phyloP scores from a whole-genome alignment of 2,113 vertebrate species.

The Brachyistius frenatus region DNA sequence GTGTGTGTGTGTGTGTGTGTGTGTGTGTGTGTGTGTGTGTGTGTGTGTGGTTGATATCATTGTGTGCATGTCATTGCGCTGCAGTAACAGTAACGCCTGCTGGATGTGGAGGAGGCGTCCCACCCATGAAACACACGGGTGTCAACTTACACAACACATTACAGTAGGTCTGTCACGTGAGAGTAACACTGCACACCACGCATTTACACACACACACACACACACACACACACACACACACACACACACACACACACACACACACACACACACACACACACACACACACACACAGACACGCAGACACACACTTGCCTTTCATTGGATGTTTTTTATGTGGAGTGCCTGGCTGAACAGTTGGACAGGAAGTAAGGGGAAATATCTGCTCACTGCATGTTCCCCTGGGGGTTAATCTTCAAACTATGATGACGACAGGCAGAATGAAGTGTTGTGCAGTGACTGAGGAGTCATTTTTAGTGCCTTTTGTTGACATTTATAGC shows the following conservation, averaged over 20 bases:
- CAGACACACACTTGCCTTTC: background rate
- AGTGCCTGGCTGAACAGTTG: conserved; percentile 36
- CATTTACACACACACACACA: conserved; percentile 5
- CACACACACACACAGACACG: conserved; percentile 17
- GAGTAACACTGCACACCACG: conserved; percentile 20
- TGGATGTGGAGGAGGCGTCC: conserved; percentile 37
- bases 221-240: conserved; percentile 24
- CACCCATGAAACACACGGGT: conserved; percentile 61
- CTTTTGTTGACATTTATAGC: background rate
- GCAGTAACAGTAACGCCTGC: conserved; percentile 37
- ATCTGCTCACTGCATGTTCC: conserved; percentile 22
- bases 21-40: conserved; percentile 1
- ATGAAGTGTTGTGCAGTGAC: conserved; percentile 7
- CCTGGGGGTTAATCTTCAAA: conserved; percentile 10
- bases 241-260: conserved; percentile 15
- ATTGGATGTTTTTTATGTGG: conserved; percentile 49
- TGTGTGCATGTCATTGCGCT: conserved; percentile 36
- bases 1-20: conserved; percentile 11
- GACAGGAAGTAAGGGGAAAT: conserved; percentile 31
- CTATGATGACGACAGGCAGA: conserved; percentile 19
- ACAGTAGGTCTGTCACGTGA: conserved; percentile 52
- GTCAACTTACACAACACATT: conserved; percentile 65
- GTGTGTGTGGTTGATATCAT: background rate
- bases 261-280: conserved; percentile 8
- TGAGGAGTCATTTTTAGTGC: background rate